These are phyloP conservation scores for Erpobdella octoculata DNA, from an alignment of 2,888 invertebrate species.

Conservation along the genomic window DNA sequence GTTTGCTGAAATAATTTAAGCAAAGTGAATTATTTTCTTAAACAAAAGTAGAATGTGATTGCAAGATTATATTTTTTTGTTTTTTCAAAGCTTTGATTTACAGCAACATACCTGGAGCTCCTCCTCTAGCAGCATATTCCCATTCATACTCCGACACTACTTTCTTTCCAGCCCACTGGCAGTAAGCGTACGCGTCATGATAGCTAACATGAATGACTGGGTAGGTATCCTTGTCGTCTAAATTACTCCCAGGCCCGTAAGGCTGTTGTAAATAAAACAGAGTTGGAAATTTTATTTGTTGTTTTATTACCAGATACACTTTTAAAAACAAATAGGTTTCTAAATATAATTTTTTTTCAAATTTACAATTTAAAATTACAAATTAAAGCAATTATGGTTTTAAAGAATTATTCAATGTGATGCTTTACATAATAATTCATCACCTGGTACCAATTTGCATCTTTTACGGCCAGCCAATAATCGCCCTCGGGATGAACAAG, in stretches of 20 bases:
- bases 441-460: slow-evolving; percentile 48
- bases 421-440: too few species aligned
- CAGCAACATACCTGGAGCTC: slow-evolving; percentile 38
- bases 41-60: too few species aligned
- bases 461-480: slow-evolving; percentile 46
- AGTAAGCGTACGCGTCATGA: slow-evolving; percentile 48
- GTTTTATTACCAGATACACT: too few species aligned
- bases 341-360: neutral
- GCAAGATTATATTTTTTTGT: too few species aligned
- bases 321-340: too few species aligned
- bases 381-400: neutral
- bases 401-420: neutral
- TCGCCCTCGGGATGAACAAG: slow-evolving; percentile 28
- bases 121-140: slow-evolving; percentile 49
- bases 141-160: slow-evolving; percentile 50
- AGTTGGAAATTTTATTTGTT: neutral
- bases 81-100: too few species aligned
- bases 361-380: neutral
- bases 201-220: slow-evolving; percentile 50
- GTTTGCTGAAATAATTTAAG: neutral
- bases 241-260: slow-evolving; percentile 43
- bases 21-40: too few species aligned
- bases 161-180: slow-evolving; percentile 47
- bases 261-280: slow-evolving; percentile 43
- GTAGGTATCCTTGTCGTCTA: slow-evolving; percentile 41